These are phyloP conservation scores for Hemibates koningsi DNA, from an alignment of 2,113 vertebrate species.

Conservation along the genomic window DNA sequence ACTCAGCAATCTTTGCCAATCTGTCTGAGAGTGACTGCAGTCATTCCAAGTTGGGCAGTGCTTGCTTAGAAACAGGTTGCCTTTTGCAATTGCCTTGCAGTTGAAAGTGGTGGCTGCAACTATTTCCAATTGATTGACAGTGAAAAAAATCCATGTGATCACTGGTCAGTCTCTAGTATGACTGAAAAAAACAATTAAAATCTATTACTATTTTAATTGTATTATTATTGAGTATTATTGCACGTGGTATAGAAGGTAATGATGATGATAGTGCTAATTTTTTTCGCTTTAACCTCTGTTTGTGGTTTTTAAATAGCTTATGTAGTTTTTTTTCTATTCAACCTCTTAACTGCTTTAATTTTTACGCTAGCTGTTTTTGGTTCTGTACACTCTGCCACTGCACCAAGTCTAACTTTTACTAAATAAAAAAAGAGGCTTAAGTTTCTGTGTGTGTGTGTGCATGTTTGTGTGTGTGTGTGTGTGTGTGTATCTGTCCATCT, in stretches of 20 bases:
- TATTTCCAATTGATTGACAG: not conserved
- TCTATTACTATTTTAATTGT: not conserved
- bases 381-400: not conserved
- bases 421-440: not conserved
- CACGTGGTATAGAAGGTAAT: not conserved
- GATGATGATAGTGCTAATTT: not conserved
- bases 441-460: not conserved
- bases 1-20: not conserved
- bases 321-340: not conserved
- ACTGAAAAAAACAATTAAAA: not conserved
- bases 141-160: not conserved
- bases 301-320: not conserved
- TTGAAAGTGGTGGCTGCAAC: not conserved
- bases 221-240: not conserved
- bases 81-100: not conserved
- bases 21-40: not conserved
- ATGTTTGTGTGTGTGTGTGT: not conserved
- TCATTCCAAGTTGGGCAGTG: not conserved
- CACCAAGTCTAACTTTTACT: not conserved
- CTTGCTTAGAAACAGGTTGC: not conserved
- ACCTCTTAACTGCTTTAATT: not conserved
- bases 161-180: not conserved
- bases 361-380: not conserved
- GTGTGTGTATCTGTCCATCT: too few species aligned
- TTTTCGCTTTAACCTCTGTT: not conserved